These are phyloP conservation scores for Avahi laniger DNA, from an alignment of 2,797 vertebrate species.

Conservation along the genomic window DNA sequence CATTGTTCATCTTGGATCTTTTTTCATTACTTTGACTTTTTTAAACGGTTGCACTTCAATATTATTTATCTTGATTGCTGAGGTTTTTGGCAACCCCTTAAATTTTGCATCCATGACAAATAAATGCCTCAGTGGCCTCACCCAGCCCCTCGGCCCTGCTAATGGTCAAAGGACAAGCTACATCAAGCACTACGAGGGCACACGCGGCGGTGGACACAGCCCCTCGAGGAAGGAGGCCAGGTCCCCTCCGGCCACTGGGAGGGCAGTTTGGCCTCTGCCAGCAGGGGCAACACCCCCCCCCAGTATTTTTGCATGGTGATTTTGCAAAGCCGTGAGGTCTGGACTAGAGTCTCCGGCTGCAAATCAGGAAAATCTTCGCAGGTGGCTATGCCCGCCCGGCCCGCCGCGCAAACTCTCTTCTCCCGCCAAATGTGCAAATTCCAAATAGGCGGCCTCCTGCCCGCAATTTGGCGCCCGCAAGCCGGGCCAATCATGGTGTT, in stretches of 20 bases:
- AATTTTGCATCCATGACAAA: not conserved
- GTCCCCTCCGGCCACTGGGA: rapidly evolving
- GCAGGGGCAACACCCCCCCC: rapidly evolving
- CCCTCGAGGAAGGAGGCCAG: not conserved
- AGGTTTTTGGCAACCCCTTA: not conserved
- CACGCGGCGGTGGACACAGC: not conserved
- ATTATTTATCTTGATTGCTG: not conserved
- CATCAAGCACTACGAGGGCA: rapidly evolving
- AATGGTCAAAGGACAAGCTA: not conserved
- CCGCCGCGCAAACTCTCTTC: not conserved
- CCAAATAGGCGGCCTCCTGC: not conserved
- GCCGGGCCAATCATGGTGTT: not conserved
- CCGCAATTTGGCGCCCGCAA: not conserved
- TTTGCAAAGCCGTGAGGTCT: rapidly evolving
- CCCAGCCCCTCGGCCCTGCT: not conserved
- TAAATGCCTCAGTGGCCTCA: no score
- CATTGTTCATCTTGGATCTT: not conserved
- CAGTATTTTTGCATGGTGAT: rapidly evolving
- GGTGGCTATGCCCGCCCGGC: rapidly evolving
- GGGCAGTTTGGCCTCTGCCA: rapidly evolving
- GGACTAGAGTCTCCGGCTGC: rapidly evolving
- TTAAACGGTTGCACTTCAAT: not conserved
- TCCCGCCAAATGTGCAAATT: not conserved
- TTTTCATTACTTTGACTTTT: not conserved
- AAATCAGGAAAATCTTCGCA: rapidly evolving